These are phyloP conservation scores for Chrysopilus asiliformis DNA, from an alignment of 2,888 invertebrate genomes.

Conservation along the genomic window DNA sequence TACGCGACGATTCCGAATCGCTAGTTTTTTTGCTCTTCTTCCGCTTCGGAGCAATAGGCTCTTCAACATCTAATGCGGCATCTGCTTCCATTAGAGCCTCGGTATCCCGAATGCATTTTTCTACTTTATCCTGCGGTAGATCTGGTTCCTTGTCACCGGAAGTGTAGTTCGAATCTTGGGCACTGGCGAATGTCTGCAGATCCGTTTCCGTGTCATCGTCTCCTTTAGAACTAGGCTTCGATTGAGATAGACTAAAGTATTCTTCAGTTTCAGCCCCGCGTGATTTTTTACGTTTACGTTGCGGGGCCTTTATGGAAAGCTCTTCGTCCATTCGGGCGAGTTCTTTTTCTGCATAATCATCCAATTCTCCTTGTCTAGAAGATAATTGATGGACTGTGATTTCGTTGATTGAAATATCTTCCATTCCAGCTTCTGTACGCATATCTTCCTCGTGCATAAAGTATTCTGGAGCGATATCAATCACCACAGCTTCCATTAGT, in stretches of 20 bases:
- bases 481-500: slow-evolving; percentile 81
- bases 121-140: slow-evolving; percentile 31
- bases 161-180: slow-evolving; percentile 42
- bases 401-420: slow-evolving; percentile 71
- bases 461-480: slow-evolving; percentile 77
- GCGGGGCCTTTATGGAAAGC: slow-evolving; percentile 43
- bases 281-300: slow-evolving; percentile 45
- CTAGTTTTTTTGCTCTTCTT: slow-evolving; percentile 29
- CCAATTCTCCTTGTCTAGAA: slow-evolving; percentile 35
- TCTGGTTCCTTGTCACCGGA: too few relatives aligned
- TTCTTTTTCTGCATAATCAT: slow-evolving; percentile 35
- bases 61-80: slow-evolving; percentile 15
- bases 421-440: slow-evolving; percentile 74
- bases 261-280: slow-evolving; percentile 51
- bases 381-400: slow-evolving; percentile 48
- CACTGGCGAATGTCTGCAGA: slow-evolving; percentile 52
- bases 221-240: slow-evolving; percentile 37
- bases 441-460: slow-evolving; percentile 68
- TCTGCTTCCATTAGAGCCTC: slow-evolving; percentile 10
- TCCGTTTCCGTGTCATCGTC: slow-evolving; percentile 52
- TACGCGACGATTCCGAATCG: slow-evolving; percentile 34
- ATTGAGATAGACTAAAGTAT: slow-evolving; percentile 50
- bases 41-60: slow-evolving; percentile 25
- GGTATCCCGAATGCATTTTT: slow-evolving; percentile 11
- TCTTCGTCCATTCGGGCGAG: slow-evolving; percentile 41